Evolutionary conservation across 2,797 vertebrate species (phyloP), one percentile per base, ranked within the genome.

Genomic region (Varecia variegata): DNA sequence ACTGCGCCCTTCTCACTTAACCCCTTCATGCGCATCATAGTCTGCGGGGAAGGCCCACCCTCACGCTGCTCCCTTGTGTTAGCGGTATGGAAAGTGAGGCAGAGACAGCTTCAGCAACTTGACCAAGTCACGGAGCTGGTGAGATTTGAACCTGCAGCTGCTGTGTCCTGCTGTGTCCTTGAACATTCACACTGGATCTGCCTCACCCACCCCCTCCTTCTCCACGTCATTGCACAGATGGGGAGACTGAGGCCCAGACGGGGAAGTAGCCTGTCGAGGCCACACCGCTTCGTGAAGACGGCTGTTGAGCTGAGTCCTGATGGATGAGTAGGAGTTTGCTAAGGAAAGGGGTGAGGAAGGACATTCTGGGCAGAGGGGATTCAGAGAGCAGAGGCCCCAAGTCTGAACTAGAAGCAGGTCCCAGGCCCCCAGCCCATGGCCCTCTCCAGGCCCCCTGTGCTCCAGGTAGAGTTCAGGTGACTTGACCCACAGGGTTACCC

Each of bases 381-480:
- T 77, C 38, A 85, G 65, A 54, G 74, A 88, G 20, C 71, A 32
- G 56, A 40, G 71, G 43, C 74, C 70, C 7, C 43, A 79, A 62
- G 35, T 81, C 52, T 20, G 79, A 30, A n/a, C 27, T 60, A 40
- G 38, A 70, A n/a, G n/a, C 40, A 7, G 18, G 21, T n/a, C n/a
- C 62, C 5, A 38, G 83, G 79, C 12, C 32, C 67, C 43, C 18
- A 17, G 23, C 67, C n/a, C 7, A 1, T 9, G 30, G n/a, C 32
- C 47, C 25, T 70, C n/a, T 35, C 45, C 17, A 38, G 45, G 45
- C n/a, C 7, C 56, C 5, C 27, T 54, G 47, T 47, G 11, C 25
- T 82, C 76, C 32, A 79, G 52, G 65, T 62, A 11, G 17, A 47
- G 38, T 92, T 97, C 83, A 93, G 92, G 89, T 94, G 80, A 88